Evolutionary conservation across 2,888 invertebrate species (phyloP).

Genomic region (Hypsopygia costalis): DNA sequence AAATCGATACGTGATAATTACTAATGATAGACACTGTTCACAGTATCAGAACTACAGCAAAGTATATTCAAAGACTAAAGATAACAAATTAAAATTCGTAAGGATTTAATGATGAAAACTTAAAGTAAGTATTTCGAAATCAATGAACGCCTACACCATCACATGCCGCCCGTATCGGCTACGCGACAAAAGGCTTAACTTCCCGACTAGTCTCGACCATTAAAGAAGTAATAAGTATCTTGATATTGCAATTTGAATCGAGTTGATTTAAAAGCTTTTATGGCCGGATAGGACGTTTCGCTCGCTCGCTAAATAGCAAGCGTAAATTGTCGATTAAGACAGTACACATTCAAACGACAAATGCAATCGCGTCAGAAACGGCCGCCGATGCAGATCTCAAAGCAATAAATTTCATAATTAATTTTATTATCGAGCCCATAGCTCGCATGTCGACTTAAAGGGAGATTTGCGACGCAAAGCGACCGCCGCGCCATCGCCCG

Average conservation of each 20-base stretch:
- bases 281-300: conserved; percentile 37
- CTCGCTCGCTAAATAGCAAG: conserved; percentile 45
- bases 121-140: too few relatives aligned
- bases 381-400: conserved; percentile 35
- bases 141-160: too few relatives aligned
- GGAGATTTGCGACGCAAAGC: conserved; percentile 66
- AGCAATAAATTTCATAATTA: conserved; percentile 70
- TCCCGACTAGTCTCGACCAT: conserved; percentile 6
- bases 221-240: conserved; percentile 40
- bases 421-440: conserved; percentile 66
- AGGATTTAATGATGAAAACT: too few relatives aligned
- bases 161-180: too few relatives aligned
- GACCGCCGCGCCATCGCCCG: conserved; percentile 38
- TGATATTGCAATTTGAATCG: conserved; percentile 44
- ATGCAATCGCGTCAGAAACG: conserved; percentile 41
- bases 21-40: too few relatives aligned
- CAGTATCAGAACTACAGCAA: too few relatives aligned
- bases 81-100: too few relatives aligned
- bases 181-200: too few relatives aligned
- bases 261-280: too few relatives aligned
- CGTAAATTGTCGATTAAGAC: conserved; percentile 67
- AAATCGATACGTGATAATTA: too few relatives aligned
- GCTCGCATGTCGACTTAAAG: conserved; percentile 66
- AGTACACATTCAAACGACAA: conserved; percentile 57
- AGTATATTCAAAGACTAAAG: too few relatives aligned